Percentiles rank a stretch among this genome's conserved stretches.
These are phyloP conservation scores for Ctenochaetus hawaiiensis DNA, from an alignment of 2,797 vertebrate species.

Conservation along the genomic window DNA sequence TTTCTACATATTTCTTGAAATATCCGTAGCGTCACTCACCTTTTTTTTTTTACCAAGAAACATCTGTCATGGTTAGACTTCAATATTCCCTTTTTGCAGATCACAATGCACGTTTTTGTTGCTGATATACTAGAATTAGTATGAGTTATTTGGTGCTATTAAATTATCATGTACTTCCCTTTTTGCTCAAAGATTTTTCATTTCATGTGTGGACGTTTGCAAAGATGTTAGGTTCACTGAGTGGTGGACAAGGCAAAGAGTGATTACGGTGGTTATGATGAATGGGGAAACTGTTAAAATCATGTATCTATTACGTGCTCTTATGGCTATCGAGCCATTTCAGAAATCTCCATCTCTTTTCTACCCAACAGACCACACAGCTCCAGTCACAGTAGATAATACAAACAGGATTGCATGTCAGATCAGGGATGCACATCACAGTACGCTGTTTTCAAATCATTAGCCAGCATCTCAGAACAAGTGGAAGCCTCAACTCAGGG, in stretches of 20 bases:
- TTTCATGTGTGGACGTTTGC: not conserved
- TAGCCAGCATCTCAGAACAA: not conserved
- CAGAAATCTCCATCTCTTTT: not conserved
- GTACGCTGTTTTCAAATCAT: not conserved
- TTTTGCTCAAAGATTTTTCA: not conserved
- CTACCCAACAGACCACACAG: not conserved
- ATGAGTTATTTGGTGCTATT: not conserved
- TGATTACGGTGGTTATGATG: rapidly evolving
- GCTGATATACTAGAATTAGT: not conserved
- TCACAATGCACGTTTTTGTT: not conserved
- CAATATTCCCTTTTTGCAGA: not conserved
- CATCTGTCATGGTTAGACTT: not conserved
- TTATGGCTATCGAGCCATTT: not conserved
- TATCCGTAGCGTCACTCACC: no score
- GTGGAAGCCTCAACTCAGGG: not conserved
- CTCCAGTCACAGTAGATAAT: not conserved
- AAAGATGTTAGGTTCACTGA: not conserved
- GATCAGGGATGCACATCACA: not conserved
- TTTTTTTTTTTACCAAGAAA: not conserved
- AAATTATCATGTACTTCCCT: not conserved
- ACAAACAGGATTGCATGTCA: not conserved
- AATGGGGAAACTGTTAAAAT: not conserved
- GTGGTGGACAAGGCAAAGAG: not conserved
- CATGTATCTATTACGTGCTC: not conserved
- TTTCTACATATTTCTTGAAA: no score